phyloP scores from a whole-genome alignment of 2,113 vertebrate genomes.

The Triplophysa dalaica region DNA sequence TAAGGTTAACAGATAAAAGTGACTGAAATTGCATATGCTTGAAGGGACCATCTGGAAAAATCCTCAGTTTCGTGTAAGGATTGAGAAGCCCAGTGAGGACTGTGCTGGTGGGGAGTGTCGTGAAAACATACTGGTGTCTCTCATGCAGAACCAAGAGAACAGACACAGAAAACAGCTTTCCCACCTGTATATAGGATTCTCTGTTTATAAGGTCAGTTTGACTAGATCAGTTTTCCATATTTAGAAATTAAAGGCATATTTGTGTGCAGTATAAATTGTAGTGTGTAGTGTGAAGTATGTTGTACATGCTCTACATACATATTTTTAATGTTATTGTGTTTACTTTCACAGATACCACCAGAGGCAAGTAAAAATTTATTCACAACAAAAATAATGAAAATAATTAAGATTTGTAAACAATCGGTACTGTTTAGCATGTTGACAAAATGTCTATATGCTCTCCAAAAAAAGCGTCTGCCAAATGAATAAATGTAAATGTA shows the following conservation, averaged over 20 bases:
- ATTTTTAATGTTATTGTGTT: neutral
- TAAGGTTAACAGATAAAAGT: neutral
- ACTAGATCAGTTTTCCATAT: neutral
- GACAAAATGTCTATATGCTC: too few species aligned
- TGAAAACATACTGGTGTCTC: constrained; percentile 66
- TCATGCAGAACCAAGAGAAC: constrained; percentile 71
- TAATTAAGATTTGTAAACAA: neutral
- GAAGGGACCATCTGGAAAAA: constrained; percentile 67
- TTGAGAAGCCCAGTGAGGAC: neutral
- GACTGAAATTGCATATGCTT: neutral
- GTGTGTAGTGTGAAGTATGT: neutral
- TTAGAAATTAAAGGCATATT: neutral
- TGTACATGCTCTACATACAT: neutral
- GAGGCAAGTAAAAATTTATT: constrained; percentile 60
- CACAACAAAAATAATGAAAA: neutral
- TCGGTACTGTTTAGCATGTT: too few species aligned
- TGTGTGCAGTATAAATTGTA: too few species aligned
- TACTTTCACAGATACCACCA: constrained; percentile 57
- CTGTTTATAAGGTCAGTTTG: constrained; percentile 61
- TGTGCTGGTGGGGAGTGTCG: neutral
- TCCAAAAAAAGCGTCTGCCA: too few species aligned
- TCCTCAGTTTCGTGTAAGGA: constrained; percentile 67
- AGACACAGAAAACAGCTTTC: constrained; percentile 56
- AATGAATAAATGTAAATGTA: too few species aligned
- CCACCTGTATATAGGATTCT: constrained; percentile 63